Evolutionary conservation across 2,888 invertebrate species (phyloP), one percentile per base, ranked within the genome.

Genomic region (Agrochola lota): DNA sequence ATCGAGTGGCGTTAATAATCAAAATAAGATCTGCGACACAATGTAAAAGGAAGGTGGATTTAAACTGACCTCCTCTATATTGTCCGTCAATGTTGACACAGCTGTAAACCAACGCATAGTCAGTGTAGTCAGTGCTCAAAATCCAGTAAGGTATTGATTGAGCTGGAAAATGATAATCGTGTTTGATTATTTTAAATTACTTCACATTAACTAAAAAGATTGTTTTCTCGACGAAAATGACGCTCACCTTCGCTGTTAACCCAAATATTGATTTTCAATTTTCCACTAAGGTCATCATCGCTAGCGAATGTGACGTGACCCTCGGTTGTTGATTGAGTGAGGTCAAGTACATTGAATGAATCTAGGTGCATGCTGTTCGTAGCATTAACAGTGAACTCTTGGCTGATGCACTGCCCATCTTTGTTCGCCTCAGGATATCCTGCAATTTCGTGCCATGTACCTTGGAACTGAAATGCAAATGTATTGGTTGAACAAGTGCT

Each of bases 81-180:
- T 92, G 86, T 23, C 66, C 71, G n/a, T 88, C 70, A 11, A 88
- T 87, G 91, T 94, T 95, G 2, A 93, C 93, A 88, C 98, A 98
- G 71, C 97, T 97, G 95, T 97, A 98, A 0, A 97, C 97, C 4
- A 98, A 95, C 0, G 97, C 95, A 86, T 97, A 97, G 84, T 95
- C 95, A 0, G 94, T 93, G 90, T 98, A 98, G 90, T 98, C 97
- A 0, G 97, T 97, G 66, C 95, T 87, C 20, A 94, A 68, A 68
- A 94, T 91, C 93, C 93, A 94, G 76, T 91, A 94, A 0, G 94
- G 94, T 73, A 93, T 90, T 6, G 74, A 35, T 12, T 90, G 79
- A n/a, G 15, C 94, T 94, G 88, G 46, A 91, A 90, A 77, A 80
- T n/a, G n/a, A 59, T 46, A 66, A 60, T 52, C n/a, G 12, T 35